Evolutionary conservation across 2,888 invertebrate genomes (phyloP).

Genomic region (Crocallis elinguaria): DNA sequence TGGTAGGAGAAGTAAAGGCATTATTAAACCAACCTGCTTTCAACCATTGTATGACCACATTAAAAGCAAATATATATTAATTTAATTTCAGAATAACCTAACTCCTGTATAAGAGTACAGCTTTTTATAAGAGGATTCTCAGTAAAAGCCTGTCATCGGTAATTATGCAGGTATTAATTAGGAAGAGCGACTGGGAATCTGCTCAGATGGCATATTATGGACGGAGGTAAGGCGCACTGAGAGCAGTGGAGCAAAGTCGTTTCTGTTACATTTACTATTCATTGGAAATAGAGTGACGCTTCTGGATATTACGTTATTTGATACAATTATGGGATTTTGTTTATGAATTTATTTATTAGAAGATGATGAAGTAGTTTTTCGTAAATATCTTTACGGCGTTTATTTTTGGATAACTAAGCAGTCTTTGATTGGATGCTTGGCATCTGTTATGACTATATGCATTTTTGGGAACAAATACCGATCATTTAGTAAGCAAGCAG

Average conservation of each 20-base stretch:
- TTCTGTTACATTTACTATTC: conserved; percentile 32
- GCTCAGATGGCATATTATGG: conserved; percentile 12
- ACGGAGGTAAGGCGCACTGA: background rate
- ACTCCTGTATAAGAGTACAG: too few species aligned
- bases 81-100: background rate
- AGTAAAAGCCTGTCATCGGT: conserved; percentile 26
- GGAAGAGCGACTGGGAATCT: conserved; percentile 21
- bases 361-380: too few species aligned
- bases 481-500: too few species aligned
- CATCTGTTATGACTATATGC: too few species aligned
- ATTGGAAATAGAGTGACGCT: conserved; percentile 9
- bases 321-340: background rate
- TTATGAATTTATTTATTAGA: background rate
- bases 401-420: too few species aligned
- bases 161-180: conserved; percentile 55
- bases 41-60: too few species aligned
- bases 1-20: too few species aligned
- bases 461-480: too few species aligned
- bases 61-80: background rate
- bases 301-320: conserved; percentile 8
- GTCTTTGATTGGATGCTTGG: too few species aligned
- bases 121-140: background rate
- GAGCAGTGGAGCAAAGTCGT: conserved; percentile 2
- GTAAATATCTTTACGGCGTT: background rate
- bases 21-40: too few species aligned